Base-by-base conservation (phyloP, 2,888 invertebrate species). In the Phaonia tiefii region DNA sequence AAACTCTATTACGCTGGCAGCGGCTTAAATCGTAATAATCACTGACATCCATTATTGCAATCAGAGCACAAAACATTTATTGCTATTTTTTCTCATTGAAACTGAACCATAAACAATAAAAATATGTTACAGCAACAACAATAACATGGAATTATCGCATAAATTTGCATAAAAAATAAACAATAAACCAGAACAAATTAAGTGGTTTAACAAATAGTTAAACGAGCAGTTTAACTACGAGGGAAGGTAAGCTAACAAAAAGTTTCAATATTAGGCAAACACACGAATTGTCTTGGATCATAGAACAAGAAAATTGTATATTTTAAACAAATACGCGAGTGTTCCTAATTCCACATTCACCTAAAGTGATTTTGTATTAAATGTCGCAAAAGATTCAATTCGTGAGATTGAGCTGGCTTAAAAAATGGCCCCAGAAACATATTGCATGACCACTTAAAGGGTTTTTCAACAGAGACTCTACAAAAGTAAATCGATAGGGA, bases 11-110 rank as follows among this genome's bases (percentile, higher is more conserved):
- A n/a, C n/a, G 31, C 4, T 8, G 31, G 31, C 31, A 3, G 31
- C 31, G 4, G 31, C 49, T 17, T 69, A 69, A 56, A 31, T 42
- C 39, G 75, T 79, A 66, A 63, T 31, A 77, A 81, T 75, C 74
- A 66, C 70, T 81, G 77, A 66, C 71, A 71, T 5, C 31, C 31
- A 8, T 8, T 31, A 74, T 71, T 81, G 80, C 77, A 81, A 77
- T 75, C 71, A 77, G 58, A 75, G 58, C 58, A 51, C 44, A 69
- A 67, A 67, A 20, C 44, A 44, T 42, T 44, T 22, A 65, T 66
- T 37, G 2, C 25, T n/a, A n/a, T n/a, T n/a, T n/a, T n/a, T 37
- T 58, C 67, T 56, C 46, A 58, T 56, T 22, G 44, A 15, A 31
- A 67, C 72, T 31, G 8, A 31, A 31, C 31, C 31, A 31, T 31